Base-by-base conservation (phyloP, 1,140 invertebrate species). In the Oedothorax gibbosus region DNA sequence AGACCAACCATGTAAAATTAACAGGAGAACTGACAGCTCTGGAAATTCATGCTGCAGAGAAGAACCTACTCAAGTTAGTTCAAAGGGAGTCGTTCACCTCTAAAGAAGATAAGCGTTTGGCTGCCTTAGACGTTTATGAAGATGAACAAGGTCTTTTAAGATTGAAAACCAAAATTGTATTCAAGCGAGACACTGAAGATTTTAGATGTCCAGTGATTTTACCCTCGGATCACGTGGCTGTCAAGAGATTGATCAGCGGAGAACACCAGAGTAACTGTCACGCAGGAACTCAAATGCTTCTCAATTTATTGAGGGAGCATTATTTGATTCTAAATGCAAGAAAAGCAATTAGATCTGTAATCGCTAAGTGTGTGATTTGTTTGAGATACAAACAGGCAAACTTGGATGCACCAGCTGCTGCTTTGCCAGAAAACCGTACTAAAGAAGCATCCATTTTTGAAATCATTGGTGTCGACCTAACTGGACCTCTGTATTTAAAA, bases 241-340 rank as follows among this genome's bases (percentile, higher is more conserved):
- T 51, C 9, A 50, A 14, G n/a, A 50, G 66, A 2, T 9, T 69
- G 10, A 69, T 69, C 51, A n/a, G 9, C 20, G 15, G 9, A 69
- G 14, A 51, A 69, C 35, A 69, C 66, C 14, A 69, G 49, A n/a
- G 14, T n/a, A 21, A 50, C 35, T 8, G 35, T 49, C 49, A 50
- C 21, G 14, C 7, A 8, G 66, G 35, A 15, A 49, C 51, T 50
- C 66, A 69, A n/a, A 15, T 50, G 65, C 10, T 68, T 6, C 50
- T 68, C 21, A 68, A 68, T 35, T 35, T 35, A 35, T 35, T 35
- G 35, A 35, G 66, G 14, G 66, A 69, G 6, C 35, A 69, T 15
- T n/a, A 69, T 15, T 69, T 10, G 14, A 69, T 69, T 69, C n/a
- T 69, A 11, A 69, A 69, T 11, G 11, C 6, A 51, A 69, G 66